Evolutionary conservation across 2,797 vertebrate genomes (phyloP), one percentile per base, ranked within the genome.

Genomic region (Anabas testudineus): DNA sequence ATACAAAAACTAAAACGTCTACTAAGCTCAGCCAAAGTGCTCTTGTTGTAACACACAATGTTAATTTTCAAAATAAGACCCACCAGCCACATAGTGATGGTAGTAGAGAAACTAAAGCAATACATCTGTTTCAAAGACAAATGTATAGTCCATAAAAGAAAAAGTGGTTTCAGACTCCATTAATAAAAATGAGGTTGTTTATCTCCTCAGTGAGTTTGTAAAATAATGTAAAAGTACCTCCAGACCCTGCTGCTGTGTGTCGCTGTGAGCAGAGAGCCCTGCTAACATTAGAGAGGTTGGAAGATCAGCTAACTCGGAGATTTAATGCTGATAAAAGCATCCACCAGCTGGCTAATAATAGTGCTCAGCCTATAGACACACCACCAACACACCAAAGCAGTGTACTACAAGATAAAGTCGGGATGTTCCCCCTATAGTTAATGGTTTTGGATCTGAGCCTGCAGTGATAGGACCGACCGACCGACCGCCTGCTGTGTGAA

Each of bases 381-480:
- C 14, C 43, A 48, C 60, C 0, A 69, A 79, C 28, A 37, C 15
- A 43, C 14, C 43, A 48, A 60, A 0, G 61, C 37, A 22, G 26
- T 45, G 64, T 21, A 37, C 30, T 22, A 5, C 30, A 43, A 68
- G 53, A 61, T 71, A 21, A 51, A 80, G 79, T 53, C 22, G 2
- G 65, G 79, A 82, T 76, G 54, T 79, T 74, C 81, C 74, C 7
- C 73, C n/a, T n/a, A n/a, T 2, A 13, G 56, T 43, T 77, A 71
- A 77, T 63, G 2, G 52, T 63, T 68, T 83, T 81, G 80, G 75
- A 71, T 19, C 2, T 3, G 30, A 53, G 75, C 72, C 81, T 13
- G 9, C 28, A n/a, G 64, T 37, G 66, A 67, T 59, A 34, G 39
- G 8, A 67, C 63, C 52, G 72, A 63, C 53, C 13, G 30, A 71